Evolutionary conservation across 2,888 invertebrate genomes (phyloP), one percentile per base, ranked within the genome.

Genomic region (Chironomus tentans): DNA sequence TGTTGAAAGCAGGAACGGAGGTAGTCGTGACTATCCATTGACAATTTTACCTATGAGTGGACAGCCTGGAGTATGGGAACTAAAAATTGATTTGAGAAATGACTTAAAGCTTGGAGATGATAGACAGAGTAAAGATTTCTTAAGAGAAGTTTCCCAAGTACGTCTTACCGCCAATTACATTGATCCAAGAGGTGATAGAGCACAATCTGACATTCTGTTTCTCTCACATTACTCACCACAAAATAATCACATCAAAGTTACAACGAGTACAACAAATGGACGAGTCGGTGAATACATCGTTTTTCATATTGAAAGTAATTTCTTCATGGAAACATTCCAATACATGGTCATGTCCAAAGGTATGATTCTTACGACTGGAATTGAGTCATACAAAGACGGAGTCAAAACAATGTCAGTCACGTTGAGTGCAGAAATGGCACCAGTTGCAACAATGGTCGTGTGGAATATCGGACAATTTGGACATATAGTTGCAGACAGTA

Each of bases 261-360:
- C 90, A 5, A 96, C 97, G 1, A 94, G 93, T 78, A 97, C 97
- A 0, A 88, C 88, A 12, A 85, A 90, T 74, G 92, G 95, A 0
- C 84, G 93, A 88, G 95, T 97, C 15, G 97, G 97, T 46, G 94
- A 97, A 82, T 97, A 96, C 82, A 92, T 97, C 80, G 91, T 98
- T 77, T 93, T 98, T 82, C 97, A 97, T 82, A 93, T 98, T 24
- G 90, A 94, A 79, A 92, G 94, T 77, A 97, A 97, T 83, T 95
- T 92, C 83, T 94, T 89, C 85, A 89, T 97, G 81, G 93, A 96
- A 77, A 87, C 89, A 61, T 95, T 97, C 84, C 93, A 93, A 82
- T 98, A 97, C 80, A 85, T 97, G 77, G 90, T 98, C 13, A 91
- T 97, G 87, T 93, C 97, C 0, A 97, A 96, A 82, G 97, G 97